Base-by-base conservation (phyloP, 30 jellyfish, hydroid and myxozoan genomes). In the Aurelia aurita complex sp. Pacific region DNA sequence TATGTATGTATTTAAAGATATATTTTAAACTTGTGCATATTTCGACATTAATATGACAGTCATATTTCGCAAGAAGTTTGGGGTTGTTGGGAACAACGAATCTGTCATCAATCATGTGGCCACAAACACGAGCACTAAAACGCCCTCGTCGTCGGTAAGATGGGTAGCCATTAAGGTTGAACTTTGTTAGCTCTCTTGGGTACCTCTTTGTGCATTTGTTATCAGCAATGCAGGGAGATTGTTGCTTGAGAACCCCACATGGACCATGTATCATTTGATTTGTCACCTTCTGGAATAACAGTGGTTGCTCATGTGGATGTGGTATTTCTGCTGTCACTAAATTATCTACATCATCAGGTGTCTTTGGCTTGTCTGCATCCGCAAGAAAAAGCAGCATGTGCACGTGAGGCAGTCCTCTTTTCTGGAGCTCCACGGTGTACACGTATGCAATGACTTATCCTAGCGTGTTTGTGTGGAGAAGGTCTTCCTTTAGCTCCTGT, bases 241-340 rank as follows among this genome's bases (percentile, higher is more conserved):
- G 34, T 7, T 89, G 96, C 60, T 85, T 72, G 4, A 81, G 74
- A 14, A 15, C 59, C 32, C 97, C 97, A 53, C 97, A 85, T 59
- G 96, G 96, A 29, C 97, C 97, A 69, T 83, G 91, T 52, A 86
- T 69, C 95, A 87, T 86, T 77, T 87, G 85, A 18, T 64, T 68
- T 69, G 85, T 86, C 50, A 91, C 91, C 33, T 64, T 79, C 11
- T 78, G 67, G 43, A 68, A 79, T 13, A 70, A 74, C 43, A 72
- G 61, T 68, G 88, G 88, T 4, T 92, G 85, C 38, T 35, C 54
- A 40, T 43, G 82, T 29, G 92, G 92, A 76, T 67, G 64, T 54
- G 89, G 98, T 15, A 88, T 72, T 80, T 88, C 97, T 53, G 89
- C 96, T 6, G 97, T 88, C 34, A 92, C 80, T 69, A 92, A 59